A percentile compares a stretch with the other conserved stretches of the same genome.
Evolutionary conservation across 2,888 invertebrate genomes (phyloP).

Genomic region (Tanypteryx hageni): DNA sequence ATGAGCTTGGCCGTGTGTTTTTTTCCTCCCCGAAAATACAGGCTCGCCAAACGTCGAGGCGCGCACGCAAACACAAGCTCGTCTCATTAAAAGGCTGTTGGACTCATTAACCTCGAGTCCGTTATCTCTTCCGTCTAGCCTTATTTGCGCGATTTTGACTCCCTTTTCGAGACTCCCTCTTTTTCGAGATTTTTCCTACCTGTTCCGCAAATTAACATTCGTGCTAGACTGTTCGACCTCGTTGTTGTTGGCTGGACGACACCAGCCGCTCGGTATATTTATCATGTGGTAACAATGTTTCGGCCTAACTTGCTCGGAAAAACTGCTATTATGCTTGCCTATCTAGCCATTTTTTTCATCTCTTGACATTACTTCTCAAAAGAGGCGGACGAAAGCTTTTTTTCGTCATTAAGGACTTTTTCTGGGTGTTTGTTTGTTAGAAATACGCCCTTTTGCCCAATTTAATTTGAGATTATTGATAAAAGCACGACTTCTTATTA

Average conservation of each 20-base stretch:
- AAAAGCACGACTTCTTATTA: no score
- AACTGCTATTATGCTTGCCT: not conserved
- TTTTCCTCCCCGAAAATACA: not conserved
- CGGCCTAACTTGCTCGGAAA: not conserved
- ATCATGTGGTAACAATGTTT: not conserved
- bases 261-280: not conserved
- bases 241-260: not conserved
- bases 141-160: not conserved
- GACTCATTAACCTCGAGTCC: not conserved
- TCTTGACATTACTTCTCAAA: no score
- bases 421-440: no score
- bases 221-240: not conserved
- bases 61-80: not conserved
- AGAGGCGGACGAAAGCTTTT: no score
- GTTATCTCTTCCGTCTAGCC: constrained; percentile 4
- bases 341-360: no score
- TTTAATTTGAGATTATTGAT: no score
- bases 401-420: no score
- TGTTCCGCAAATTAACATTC: not conserved
- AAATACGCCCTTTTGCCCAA: no score
- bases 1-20: not conserved
- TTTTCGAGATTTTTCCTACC: not conserved
- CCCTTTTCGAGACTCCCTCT: not conserved
- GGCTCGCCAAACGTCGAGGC: not conserved
- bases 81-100: constrained; percentile 20